Conservation (phyloP, 2,888 invertebrate species). For the Ectropis crepuscularia region DNA sequence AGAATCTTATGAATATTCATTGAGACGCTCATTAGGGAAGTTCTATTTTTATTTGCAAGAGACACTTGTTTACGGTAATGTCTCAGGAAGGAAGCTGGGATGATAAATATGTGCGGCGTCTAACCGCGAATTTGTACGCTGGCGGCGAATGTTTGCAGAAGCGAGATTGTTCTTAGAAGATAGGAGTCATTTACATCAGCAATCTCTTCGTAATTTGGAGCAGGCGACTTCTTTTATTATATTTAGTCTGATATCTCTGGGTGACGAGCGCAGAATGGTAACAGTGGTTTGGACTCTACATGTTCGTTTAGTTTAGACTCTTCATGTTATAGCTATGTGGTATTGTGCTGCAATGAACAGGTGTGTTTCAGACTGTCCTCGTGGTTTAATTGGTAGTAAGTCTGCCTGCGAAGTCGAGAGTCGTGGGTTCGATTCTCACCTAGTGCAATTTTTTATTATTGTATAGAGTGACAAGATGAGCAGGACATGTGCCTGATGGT, state of each 20-base stretch:
- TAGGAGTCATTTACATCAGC: slow-evolving; percentile 7
- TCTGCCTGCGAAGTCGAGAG: no score
- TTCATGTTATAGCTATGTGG: no score
- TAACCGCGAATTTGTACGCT: slow-evolving; percentile 14
- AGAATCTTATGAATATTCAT: slow-evolving; percentile 54
- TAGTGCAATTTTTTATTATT: no score
- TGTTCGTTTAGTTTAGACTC: no score
- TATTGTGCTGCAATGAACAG: no score
- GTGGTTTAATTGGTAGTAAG: no score
- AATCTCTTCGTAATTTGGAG: slow-evolving; percentile 7
- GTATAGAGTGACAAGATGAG: no score
- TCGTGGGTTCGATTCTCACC: no score
- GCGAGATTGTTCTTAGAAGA: slow-evolving; percentile 9
- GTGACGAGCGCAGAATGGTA: background rate
- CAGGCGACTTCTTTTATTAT: no score
- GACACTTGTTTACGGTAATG: slow-evolving; percentile 33
- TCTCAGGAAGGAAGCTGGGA: slow-evolving; percentile 29
- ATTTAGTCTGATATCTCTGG: background rate
- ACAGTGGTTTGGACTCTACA: no score
- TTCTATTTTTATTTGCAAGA: slow-evolving; percentile 43
- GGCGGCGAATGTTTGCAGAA: slow-evolving; percentile 19
- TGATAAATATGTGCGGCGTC: slow-evolving; percentile 29
- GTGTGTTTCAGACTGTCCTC: no score
- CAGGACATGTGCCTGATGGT: no score
- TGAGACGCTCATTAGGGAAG: slow-evolving; percentile 48